phyloP scores from a whole-genome alignment of 2,888 invertebrate species.

The Sinotaia quadrata region DNA sequence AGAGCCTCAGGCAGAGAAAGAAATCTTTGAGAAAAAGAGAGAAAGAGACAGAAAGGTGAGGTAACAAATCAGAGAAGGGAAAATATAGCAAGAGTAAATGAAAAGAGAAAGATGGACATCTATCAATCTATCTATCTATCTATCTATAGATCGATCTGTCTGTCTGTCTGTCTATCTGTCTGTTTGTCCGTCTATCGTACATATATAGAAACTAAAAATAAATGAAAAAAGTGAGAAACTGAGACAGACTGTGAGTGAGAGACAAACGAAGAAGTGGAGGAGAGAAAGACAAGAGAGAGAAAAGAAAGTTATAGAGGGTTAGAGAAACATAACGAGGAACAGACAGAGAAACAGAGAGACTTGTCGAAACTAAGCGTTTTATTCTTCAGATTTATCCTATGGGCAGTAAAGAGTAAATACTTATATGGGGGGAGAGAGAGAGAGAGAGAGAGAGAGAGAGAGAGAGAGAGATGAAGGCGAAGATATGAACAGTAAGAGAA shows the following conservation, averaged over 20 bases:
- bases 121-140: too few species aligned
- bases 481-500: too few species aligned
- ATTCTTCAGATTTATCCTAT: too few species aligned
- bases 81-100: too few species aligned
- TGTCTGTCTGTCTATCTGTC: too few species aligned
- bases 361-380: too few species aligned
- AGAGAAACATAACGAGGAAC: neutral
- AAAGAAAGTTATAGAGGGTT: neutral
- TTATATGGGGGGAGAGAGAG: too few species aligned
- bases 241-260: constrained; percentile 15
- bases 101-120: too few species aligned
- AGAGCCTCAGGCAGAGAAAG: neutral
- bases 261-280: neutral
- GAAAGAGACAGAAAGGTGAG: constrained; percentile 4
- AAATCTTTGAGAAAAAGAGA: neutral
- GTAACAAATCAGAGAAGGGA: neutral
- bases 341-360: neutral
- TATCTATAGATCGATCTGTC: too few species aligned
- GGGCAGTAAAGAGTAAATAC: neutral
- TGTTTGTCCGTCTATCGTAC: too few species aligned
- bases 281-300: neutral
- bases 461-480: too few species aligned
- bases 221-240: constrained; percentile 4
- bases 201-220: too few species aligned
- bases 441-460: neutral